Conservation (phyloP, 2,888 invertebrate species). For the Palloptera scutellata region DNA sequence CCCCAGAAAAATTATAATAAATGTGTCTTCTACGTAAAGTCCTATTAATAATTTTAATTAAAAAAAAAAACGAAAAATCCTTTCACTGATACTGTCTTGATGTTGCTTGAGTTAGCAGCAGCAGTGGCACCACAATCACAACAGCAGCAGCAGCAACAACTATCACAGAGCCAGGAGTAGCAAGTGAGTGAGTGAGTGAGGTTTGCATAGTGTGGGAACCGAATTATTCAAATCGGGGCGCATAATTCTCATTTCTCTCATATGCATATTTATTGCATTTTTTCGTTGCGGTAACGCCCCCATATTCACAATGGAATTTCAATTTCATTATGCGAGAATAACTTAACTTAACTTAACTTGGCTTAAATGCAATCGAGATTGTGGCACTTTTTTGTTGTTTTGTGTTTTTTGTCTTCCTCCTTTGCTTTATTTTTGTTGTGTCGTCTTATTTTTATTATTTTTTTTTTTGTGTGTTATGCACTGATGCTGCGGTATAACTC, state of each 20-base stretch:
- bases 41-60: constrained; percentile 60
- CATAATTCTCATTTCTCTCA: constrained; percentile 48
- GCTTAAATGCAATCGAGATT: constrained; percentile 22
- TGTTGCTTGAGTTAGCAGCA: neutral
- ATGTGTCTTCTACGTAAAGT: constrained; percentile 26
- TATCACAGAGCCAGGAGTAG: constrained; percentile 34
- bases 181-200: constrained; percentile 8
- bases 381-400: constrained; percentile 28
- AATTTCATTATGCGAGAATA: constrained; percentile 52
- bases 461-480: too few relatives aligned
- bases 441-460: neutral
- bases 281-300: constrained; percentile 61
- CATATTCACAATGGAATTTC: constrained; percentile 60
- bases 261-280: constrained; percentile 63
- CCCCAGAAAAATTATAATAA: too few relatives aligned
- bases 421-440: neutral
- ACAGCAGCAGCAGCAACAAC: constrained; percentile 15
- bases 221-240: constrained; percentile 57
- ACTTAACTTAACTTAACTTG: neutral
- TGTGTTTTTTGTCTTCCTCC: neutral
- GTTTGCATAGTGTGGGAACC: constrained; percentile 55
- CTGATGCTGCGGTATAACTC: too few relatives aligned
- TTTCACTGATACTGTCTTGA: constrained; percentile 13
- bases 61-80: constrained; percentile 43
- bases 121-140: constrained; percentile 28